Evolutionary conservation across 2,113 vertebrate species (phyloP).

Genomic region (Spea multiplicata): DNA sequence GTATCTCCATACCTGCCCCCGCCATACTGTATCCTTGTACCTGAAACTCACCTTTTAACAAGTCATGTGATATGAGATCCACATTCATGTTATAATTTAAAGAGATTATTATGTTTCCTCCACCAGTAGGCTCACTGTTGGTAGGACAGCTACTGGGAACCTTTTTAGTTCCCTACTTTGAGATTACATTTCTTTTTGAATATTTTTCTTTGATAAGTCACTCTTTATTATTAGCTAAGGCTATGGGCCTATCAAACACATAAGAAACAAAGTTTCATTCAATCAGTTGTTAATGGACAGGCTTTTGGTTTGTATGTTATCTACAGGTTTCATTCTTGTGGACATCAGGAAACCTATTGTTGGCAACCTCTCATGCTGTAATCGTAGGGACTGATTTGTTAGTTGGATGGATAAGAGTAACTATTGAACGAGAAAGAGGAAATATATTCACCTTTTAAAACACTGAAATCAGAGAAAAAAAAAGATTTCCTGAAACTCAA

Average conservation of each 20-base stretch:
- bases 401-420: slow-evolving; percentile 23
- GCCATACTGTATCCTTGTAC: no score
- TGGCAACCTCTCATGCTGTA: slow-evolving; percentile 6
- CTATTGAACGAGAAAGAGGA: slow-evolving; percentile 1
- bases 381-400: slow-evolving; percentile 32
- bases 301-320: slow-evolving; percentile 31
- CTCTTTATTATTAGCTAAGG: not conserved
- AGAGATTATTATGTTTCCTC: no score
- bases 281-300: slow-evolving; percentile 35
- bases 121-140: no score
- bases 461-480: no score
- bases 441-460: slow-evolving; percentile 19
- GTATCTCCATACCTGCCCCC: no score
- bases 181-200: slow-evolving; percentile 10
- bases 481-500: not conserved
- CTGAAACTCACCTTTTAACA: no score
- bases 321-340: slow-evolving; percentile 14
- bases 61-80: no score
- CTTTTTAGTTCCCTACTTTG: not conserved
- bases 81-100: no score
- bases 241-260: slow-evolving; percentile 20
- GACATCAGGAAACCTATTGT: slow-evolving; percentile 31
- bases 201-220: slow-evolving; percentile 12
- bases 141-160: not conserved
- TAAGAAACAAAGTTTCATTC: slow-evolving; percentile 20